Base-by-base conservation (phyloP, 2,888 invertebrate species). In the Epiperipatus broadwayi region DNA sequence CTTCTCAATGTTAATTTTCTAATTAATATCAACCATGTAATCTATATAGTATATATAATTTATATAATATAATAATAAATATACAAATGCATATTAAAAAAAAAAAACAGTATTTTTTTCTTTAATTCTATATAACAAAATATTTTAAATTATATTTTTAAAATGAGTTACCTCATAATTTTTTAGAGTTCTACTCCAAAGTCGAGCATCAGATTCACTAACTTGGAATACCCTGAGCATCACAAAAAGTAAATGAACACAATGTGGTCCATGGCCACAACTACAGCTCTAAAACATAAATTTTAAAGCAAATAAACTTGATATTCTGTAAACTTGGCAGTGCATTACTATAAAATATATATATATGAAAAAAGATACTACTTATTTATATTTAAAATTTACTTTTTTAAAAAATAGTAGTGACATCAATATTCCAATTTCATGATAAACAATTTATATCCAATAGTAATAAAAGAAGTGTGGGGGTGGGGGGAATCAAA, bases 181-280 rank as follows among this genome's bases (percentile, higher is more conserved):
- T 44, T 61, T 61, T 36, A 63, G 51, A 14, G 56, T 52, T 46
- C 51, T 58, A 43, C 55, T 54, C 52, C 53, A 56, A 7, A 63
- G 50, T 34, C 52, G 50, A 3, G 57, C 51, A 43, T 63, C 59
- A 35, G 45, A 52, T 45, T 59, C 57, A 18, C 50, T 49, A 10
- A 63, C 52, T 48, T 61, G 56, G 48, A 63, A 60, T 15, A 63
- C 63, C 35, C 61, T 48, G 41, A 63, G 52, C 63, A 63, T 63
- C 29, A 63, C 59, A 48, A 63, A 63, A 41, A 63, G 49, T 1
- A 63, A 48, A 46, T 63, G 63, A 15, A 61, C 56, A 48, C 63
- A 63, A 45, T 59, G 55, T 5, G 59, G 56, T 3, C 57, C 56
- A 29, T 53, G 53, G 3, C 58, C 57, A 51, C 63, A 63, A 35